A percentile compares a stretch with the other conserved stretches of the same genome.
Evolutionary conservation across 2,113 vertebrate species (phyloP).

Genomic region (Serranochromis macrocephalus): DNA sequence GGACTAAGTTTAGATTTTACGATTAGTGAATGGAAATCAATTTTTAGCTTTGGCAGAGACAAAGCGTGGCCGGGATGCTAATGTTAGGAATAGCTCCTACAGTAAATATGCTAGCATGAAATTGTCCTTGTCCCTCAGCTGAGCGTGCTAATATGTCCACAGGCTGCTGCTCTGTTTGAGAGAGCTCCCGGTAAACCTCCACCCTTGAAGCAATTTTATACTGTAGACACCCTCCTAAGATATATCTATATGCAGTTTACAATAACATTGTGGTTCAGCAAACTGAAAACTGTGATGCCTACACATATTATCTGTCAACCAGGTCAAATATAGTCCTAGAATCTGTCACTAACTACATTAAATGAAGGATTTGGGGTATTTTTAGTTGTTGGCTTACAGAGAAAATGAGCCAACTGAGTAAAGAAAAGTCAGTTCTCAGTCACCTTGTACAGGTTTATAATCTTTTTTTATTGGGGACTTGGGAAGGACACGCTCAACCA

Average conservation of each 20-base stretch:
- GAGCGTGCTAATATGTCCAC: neutral
- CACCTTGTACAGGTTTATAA: neutral
- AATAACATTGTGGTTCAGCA: neutral
- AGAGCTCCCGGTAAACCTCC: neutral
- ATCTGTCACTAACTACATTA: neutral
- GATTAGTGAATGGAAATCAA: neutral
- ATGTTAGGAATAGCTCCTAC: neutral
- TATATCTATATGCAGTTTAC: neutral
- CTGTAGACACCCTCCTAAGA: neutral
- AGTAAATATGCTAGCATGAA: neutral
- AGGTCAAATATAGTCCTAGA: neutral
- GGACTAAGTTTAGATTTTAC: neutral
- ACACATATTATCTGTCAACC: neutral
- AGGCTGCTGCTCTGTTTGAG: neutral
- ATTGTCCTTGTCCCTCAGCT: neutral
- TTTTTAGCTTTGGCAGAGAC: neutral
- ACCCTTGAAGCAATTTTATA: neutral
- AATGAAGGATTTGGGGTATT: neutral
- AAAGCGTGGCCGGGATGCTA: neutral
- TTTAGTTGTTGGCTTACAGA: neutral
- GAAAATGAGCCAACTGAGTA: neutral
- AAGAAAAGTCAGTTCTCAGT: neutral
- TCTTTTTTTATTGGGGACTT: neutral
- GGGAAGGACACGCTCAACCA: neutral
- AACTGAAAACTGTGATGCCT: neutral